Conservation (phyloP, 2,797 vertebrate genomes). For the Neoniphon sammara region DNA sequence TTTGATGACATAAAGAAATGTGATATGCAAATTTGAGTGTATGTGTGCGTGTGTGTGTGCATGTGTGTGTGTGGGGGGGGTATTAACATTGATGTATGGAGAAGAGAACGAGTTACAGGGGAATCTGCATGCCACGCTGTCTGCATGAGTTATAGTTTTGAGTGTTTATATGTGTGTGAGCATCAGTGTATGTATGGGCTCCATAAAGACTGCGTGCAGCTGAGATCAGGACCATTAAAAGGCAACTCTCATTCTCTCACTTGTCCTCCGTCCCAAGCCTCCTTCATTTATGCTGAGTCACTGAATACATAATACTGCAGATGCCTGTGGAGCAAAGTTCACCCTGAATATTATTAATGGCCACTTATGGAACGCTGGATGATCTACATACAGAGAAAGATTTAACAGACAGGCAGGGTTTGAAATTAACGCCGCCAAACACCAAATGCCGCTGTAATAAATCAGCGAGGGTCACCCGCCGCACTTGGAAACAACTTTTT, state of each 20-base stretch:
- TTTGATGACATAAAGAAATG: no score
- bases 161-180: conserved; percentile 6
- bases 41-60: conserved; percentile 30
- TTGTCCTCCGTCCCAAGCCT: conserved; percentile 31
- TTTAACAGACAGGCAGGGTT: neutral
- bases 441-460: conserved; percentile 30
- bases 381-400: conserved; percentile 29
- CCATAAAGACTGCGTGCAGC: conserved; percentile 34
- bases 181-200: conserved; percentile 24
- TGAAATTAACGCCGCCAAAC: neutral
- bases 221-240: conserved; percentile 59
- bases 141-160: conserved; percentile 23
- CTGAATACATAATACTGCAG: conserved; percentile 60
- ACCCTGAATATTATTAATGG: conserved; percentile 47
- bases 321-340: conserved; percentile 65
- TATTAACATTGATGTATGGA: neutral
- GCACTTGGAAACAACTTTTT: conserved; percentile 28
- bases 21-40: conserved; percentile 48
- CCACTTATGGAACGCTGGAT: conserved; percentile 20
- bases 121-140: conserved; percentile 6
- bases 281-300: conserved; percentile 66
- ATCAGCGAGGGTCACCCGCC: conserved; percentile 18
- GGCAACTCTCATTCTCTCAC: conserved; percentile 54
- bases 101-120: neutral
- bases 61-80: conserved; percentile 11